These are phyloP conservation scores for Oryzias woworae DNA, from an alignment of 2,113 vertebrate species.

Conservation along the genomic window DNA sequence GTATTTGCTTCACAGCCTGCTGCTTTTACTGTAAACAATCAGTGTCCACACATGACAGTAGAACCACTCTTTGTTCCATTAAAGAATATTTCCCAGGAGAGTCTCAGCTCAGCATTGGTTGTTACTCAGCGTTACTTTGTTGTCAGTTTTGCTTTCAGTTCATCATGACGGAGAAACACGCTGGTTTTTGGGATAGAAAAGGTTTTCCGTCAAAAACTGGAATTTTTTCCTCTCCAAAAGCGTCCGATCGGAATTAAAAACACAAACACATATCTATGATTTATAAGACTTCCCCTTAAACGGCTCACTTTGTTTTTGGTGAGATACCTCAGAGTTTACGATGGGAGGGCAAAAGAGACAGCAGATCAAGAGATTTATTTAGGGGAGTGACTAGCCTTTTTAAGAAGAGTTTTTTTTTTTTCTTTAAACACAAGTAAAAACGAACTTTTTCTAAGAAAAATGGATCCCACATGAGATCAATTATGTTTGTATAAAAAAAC, in stretches of 20 bases:
- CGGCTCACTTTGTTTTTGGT: conserved; percentile 48
- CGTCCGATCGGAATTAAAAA: conserved; percentile 4
- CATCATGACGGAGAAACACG: conserved; percentile 17
- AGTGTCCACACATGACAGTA: conserved; percentile 8
- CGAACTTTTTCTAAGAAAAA: conserved; percentile 18
- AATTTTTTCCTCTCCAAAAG: too few species aligned
- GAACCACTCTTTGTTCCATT: conserved; percentile 7
- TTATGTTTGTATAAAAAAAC: conserved; percentile 18
- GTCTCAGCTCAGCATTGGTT: conserved; percentile 24
- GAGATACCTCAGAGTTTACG: conserved; percentile 26
- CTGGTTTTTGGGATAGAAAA: too few species aligned
- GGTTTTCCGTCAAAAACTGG: too few species aligned
- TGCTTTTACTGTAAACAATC: conserved; percentile 11
- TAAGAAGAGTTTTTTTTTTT: conserved; percentile 40
- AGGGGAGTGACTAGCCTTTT: conserved; percentile 23
- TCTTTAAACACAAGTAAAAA: conserved; percentile 39
- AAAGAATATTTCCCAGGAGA: conserved; percentile 9
- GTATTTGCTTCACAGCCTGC: too few species aligned
- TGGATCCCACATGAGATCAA: conserved; percentile 39
- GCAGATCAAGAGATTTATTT: conserved; percentile 6
- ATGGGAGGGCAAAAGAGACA: conserved; percentile 16
- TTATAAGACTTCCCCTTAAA: conserved; percentile 34
- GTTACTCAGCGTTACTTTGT: conserved; percentile 49
- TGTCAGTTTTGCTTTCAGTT: conserved; percentile 37
- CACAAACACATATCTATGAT: conserved; percentile 31